phyloP scores from a whole-genome alignment of 2,113 vertebrate species.

The Pygathrix nemaeus region DNA sequence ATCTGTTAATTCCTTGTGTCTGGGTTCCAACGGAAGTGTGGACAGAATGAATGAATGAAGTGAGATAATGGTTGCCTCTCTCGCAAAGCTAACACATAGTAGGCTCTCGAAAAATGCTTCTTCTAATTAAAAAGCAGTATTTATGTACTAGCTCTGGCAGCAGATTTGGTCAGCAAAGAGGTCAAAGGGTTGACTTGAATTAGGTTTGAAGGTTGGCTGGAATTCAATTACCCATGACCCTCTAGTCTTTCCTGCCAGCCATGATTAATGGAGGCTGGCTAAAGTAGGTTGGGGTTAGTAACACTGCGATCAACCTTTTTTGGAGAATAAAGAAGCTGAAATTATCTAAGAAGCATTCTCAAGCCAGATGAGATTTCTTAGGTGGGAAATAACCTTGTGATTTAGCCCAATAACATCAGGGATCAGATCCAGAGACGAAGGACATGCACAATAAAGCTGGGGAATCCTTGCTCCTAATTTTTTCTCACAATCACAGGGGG shows the following conservation, averaged over 20 bases:
- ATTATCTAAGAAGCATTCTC: slow-evolving; percentile 21
- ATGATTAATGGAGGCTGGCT: slow-evolving; percentile 65
- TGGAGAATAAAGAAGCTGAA: slow-evolving; percentile 23
- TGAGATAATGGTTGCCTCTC: not conserved
- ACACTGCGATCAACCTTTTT: slow-evolving; percentile 12
- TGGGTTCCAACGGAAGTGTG: not conserved
- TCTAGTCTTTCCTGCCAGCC: slow-evolving; percentile 69
- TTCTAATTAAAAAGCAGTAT: slow-evolving; percentile 58
- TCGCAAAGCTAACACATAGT: slow-evolving; percentile 29
- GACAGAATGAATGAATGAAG: slow-evolving; percentile 45
- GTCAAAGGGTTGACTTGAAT: slow-evolving; percentile 73
- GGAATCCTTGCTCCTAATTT: not conserved
- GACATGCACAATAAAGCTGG: not conserved
- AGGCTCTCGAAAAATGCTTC: slow-evolving; percentile 42
- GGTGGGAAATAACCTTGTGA: slow-evolving; percentile 30
- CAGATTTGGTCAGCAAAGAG: slow-evolving; percentile 56
- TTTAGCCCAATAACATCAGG: not conserved
- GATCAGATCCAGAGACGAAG: not conserved
- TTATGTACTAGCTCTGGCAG: slow-evolving; percentile 53
- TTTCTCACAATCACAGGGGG: not conserved
- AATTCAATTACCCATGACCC: slow-evolving; percentile 78
- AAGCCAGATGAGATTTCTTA: slow-evolving; percentile 18
- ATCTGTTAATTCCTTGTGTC: slow-evolving; percentile 23
- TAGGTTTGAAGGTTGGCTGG: slow-evolving; percentile 72
- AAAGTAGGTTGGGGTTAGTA: slow-evolving; percentile 33